Base-by-base conservation (phyloP, 2,113 vertebrate species). In the Sigmodon hispidus region DNA sequence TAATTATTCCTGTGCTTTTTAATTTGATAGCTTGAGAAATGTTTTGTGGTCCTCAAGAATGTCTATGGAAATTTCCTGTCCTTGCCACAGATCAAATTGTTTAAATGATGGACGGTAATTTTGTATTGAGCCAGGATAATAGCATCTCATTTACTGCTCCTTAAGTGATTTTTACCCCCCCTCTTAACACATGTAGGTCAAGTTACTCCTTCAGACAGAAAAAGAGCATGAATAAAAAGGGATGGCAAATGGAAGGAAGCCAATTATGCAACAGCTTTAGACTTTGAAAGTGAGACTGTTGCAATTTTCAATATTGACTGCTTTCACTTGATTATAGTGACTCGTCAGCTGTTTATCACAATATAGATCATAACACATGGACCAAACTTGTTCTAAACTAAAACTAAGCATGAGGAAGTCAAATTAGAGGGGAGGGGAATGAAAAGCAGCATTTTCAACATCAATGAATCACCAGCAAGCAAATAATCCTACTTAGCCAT, bases 141-240 rank as follows among this genome's bases (percentile, higher is more conserved):
- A 90, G 69, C 94, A 92, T 89, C 92, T 97, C 95, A 97, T 97
- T 97, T 97, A 79, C 94, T 91, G 87, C 89, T 95, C 87, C 96
- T 97, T 97, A 97, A 98, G 94, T 97, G 92, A 96, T 97, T 97
- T 97, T 87, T 91, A 94, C 96, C 86, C 67, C 67, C 24, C 50
- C 95, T 96, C 92, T 96, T 96, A 97, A 97, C 77, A 95, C 75
- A 96, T 96, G 95, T 92, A 97, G 97, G 97, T 98, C 96, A 97
- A 93, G 93, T 97, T 94, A 94, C 59, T 97, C 67, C 90, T 97
- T 94, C 89, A 96, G 73, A 87, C 48, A 89, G 84, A 94, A 88
- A 96, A 97, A 84, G 86, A n/a, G 3, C 19, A 40, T 87, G 96
- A 96, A 77, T 94, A 93, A 84, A 92, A 97, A 93, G 45, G 34